phyloP scores from a whole-genome alignment of 1,140 invertebrate species.

The Drosophila subobscura region DNA sequence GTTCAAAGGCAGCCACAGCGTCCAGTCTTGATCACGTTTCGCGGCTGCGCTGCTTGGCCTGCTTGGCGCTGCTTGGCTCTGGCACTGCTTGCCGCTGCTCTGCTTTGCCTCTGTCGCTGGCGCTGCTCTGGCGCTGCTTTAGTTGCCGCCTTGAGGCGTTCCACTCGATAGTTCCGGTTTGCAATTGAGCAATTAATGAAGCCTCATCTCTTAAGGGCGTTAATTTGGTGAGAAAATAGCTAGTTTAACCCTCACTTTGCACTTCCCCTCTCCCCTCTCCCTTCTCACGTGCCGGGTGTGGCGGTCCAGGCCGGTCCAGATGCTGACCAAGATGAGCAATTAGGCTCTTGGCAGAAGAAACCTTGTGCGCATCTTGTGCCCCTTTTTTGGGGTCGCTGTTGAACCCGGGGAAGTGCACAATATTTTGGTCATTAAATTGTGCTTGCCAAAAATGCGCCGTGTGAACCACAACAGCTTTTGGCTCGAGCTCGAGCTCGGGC shows the following conservation, averaged over 20 bases:
- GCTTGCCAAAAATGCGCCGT: conserved; percentile 59
- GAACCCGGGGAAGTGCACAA: conserved; percentile 24
- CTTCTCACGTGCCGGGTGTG: conserved; percentile 10
- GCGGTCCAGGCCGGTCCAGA: conserved; percentile 23
- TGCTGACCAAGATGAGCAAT: conserved; percentile 41
- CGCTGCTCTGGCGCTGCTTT: neutral
- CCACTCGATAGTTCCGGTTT: conserved; percentile 63
- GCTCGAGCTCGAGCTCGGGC: conserved; percentile 20
- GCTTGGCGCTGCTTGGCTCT: too few relatives aligned
- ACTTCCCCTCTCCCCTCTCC: too few relatives aligned
- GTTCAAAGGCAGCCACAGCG: conserved; percentile 43
- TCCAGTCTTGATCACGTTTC: conserved; percentile 65
- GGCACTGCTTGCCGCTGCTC: too few relatives aligned
- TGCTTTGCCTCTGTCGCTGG: too few relatives aligned
- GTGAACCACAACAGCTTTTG: conserved; percentile 71
- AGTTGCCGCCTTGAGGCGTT: conserved; percentile 34
- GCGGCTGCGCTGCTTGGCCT: neutral
- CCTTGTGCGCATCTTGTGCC: too few relatives aligned
- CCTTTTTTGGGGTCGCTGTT: neutral
- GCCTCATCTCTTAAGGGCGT: conserved; percentile 52
- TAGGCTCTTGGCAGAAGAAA: conserved; percentile 12
- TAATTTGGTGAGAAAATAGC: conserved; percentile 73
- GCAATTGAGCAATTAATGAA: conserved; percentile 76
- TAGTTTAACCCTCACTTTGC: conserved; percentile 1
- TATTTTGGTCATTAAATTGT: conserved; percentile 46